Evolutionary conservation across 2,888 invertebrate genomes (phyloP).

Genomic region (Heliconius ethilla): DNA sequence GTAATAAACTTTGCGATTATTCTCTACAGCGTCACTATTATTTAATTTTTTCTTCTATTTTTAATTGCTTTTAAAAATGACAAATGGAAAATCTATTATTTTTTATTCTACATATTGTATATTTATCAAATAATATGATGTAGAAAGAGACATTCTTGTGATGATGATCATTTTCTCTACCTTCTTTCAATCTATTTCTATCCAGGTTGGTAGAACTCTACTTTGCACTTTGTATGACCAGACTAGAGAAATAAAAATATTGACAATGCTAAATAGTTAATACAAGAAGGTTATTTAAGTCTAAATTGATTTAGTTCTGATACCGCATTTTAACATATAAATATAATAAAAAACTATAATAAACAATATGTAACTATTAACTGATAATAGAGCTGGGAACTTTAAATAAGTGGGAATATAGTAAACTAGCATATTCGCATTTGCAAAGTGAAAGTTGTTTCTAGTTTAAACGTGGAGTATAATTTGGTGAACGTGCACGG

Average conservation of each 20-base stretch:
- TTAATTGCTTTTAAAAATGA: background rate
- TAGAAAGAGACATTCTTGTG: too few relatives aligned
- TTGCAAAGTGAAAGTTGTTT: conserved; percentile 34
- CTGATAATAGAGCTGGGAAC: background rate
- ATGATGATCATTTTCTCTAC: too few relatives aligned
- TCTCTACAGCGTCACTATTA: background rate
- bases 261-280: too few relatives aligned
- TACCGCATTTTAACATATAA: background rate
- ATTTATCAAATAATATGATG: background rate
- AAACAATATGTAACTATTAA: background rate
- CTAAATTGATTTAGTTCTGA: background rate
- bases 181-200: background rate
- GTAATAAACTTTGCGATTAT: too few relatives aligned
- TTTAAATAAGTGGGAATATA: conserved; percentile 18
- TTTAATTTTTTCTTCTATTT: background rate
- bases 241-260: background rate
- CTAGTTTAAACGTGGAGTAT: conserved; percentile 33
- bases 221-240: background rate
- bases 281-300: too few relatives aligned
- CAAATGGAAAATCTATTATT: background rate
- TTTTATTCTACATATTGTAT: background rate
- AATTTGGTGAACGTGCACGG: conserved; percentile 40
- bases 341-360: background rate
- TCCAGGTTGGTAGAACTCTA: background rate
- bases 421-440: conserved; percentile 18